phyloP scores from a whole-genome alignment of 2,113 vertebrate species.

The Miniopterus natalensis region DNA sequence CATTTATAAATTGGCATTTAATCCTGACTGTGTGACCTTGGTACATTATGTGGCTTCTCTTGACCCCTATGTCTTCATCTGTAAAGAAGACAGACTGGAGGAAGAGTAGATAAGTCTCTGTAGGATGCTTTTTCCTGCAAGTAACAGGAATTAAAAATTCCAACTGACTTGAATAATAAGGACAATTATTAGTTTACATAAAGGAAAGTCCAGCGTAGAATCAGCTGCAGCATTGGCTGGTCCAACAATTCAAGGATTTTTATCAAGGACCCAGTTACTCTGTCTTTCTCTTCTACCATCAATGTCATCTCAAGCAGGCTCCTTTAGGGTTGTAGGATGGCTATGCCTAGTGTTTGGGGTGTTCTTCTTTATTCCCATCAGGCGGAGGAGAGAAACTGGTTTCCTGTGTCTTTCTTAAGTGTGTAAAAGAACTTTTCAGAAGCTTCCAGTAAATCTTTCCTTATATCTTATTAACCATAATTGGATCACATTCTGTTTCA shows the following conservation, averaged over 20 bases:
- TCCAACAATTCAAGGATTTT: neutral
- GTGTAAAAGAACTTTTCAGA: neutral
- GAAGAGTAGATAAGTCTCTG: neutral
- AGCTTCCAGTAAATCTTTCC: slow-evolving; percentile 4
- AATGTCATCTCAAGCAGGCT: neutral
- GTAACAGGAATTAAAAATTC: neutral
- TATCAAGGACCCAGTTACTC: neutral
- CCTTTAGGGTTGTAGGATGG: neutral
- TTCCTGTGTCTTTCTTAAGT: neutral
- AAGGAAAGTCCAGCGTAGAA: neutral
- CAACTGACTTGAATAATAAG: neutral
- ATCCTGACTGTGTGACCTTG: neutral
- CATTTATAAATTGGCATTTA: neutral
- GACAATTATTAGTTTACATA: neutral
- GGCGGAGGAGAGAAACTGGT: neutral
- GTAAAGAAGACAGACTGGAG: neutral
- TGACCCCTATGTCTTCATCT: slow-evolving; percentile 1
- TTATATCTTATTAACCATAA: neutral
- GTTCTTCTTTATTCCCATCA: neutral
- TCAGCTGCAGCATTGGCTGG: neutral
- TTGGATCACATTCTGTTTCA: neutral
- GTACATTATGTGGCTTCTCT: neutral
- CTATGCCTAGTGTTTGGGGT: neutral
- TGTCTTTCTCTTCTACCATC: neutral
- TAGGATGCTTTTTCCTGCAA: neutral